A percentile compares a stretch with the other conserved stretches of the same genome.
These are phyloP conservation scores for Teinopalpus imperialis DNA, from an alignment of 2,888 invertebrate species.

Conservation along the genomic window DNA sequence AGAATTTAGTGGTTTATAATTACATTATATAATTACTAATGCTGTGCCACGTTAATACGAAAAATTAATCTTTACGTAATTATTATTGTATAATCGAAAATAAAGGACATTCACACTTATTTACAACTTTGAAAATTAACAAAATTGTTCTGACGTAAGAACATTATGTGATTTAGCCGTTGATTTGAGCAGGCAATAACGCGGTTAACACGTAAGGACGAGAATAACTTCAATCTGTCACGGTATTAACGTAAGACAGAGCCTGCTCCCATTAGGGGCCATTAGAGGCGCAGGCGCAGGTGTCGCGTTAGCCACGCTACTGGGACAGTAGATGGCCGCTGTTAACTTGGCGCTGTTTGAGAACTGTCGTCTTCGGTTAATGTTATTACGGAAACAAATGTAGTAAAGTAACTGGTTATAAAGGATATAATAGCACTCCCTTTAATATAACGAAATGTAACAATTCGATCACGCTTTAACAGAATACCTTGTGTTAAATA, in stretches of 20 bases:
- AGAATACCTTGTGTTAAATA: too few species aligned
- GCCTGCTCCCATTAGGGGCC: slow-evolving; percentile 53
- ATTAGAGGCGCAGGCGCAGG: slow-evolving; percentile 56
- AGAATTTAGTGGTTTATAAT: too few species aligned
- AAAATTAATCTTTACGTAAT: too few species aligned
- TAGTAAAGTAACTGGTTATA: slow-evolving; percentile 5
- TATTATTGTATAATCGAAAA: too few species aligned
- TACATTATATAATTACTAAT: too few species aligned
- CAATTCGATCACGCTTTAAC: too few species aligned
- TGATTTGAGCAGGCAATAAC: slow-evolving; percentile 20
- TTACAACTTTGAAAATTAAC: too few species aligned
- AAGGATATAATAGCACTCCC: background rate
- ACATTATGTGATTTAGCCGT: slow-evolving; percentile 1
- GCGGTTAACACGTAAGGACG: slow-evolving; percentile 36
- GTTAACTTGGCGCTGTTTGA: slow-evolving; percentile 32
- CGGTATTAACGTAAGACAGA: slow-evolving; percentile 54
- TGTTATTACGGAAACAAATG: slow-evolving; percentile 32
- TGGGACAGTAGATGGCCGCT: slow-evolving; percentile 44
- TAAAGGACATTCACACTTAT: too few species aligned
- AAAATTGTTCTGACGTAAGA: background rate
- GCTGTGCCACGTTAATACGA: too few species aligned
- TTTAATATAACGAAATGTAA: too few species aligned
- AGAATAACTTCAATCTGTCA: slow-evolving; percentile 50
- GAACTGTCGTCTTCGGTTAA: slow-evolving; percentile 25
- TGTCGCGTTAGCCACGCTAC: slow-evolving; percentile 64